Base-by-base conservation (phyloP, 1,140 invertebrate genomes). In the Magallana angulata region DNA sequence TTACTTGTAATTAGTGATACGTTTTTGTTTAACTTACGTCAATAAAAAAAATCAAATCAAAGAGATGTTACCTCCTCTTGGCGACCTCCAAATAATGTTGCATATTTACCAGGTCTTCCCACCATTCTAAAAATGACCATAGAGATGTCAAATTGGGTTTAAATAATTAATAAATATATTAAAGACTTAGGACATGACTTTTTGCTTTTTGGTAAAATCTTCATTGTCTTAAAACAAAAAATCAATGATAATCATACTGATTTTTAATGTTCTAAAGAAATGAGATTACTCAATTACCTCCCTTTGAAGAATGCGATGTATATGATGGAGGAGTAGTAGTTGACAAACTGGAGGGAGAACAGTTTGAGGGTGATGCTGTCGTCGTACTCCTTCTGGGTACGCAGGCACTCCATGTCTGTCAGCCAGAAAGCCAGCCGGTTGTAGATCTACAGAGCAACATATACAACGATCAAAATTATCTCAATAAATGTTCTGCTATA, bases 91-190 rank as follows among this genome's bases (percentile, higher is more conserved):
- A 97, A 96, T 68, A 97, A 96, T 58, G 96, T 96, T 87, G 96
- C 96, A 92, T 97, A 97, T 36, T 97, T 96, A 11, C 96, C 96
- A 18, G 97, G 97, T 94, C 96, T 96, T 6, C 97, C 97, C 57
- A 97, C 96, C 94, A 97, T 97, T 92, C 97, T 96, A 82, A 87
- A 92, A 91, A 11, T 86, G 12, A 85, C 76, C 64, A 82, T 11
- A 1, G 11, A 80, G 71, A 48, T 7, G 2, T 3, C 48, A 14
- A 30, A 9, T 24, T 24, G 0, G 24, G 24, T 24, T 24, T 24
- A 24, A 24, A 24, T 1, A 24, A 24, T 24, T 24, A 24, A 24
- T 24, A 24, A 1, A 24, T 24, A 1, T 0, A 24, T 24, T 24
- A 24, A 1, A 0, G 24, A 24, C 24, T 24, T 24, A 24, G 0